Conservation (phyloP, 2,797 vertebrate species). For the Hapalemur alaotrensis region DNA sequence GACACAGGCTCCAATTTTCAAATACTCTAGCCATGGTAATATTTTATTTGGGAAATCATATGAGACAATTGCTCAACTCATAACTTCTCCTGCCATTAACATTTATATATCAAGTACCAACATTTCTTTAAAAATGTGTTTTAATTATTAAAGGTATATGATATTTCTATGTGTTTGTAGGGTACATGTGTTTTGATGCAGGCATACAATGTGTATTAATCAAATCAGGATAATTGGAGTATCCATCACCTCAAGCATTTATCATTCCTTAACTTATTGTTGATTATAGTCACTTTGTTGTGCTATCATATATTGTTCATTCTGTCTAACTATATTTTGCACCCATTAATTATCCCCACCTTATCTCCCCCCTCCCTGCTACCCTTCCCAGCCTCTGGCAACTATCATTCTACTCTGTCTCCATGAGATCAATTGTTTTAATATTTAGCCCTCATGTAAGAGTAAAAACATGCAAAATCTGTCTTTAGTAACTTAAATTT, state of each 20-base stretch:
- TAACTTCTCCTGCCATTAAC: neutral
- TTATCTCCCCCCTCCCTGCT: too few relatives aligned
- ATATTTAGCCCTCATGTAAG: neutral
- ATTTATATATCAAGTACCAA: neutral
- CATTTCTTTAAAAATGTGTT: neutral
- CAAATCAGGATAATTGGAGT: neutral
- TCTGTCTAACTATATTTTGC: neutral
- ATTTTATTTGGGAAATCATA: constrained; percentile 38
- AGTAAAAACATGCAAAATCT: neutral
- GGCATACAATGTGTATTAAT: neutral
- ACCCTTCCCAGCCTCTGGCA: neutral
- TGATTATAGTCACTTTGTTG: neutral
- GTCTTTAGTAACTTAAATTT: neutral
- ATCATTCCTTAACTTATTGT: neutral
- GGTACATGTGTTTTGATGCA: neutral
- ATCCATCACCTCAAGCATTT: neutral
- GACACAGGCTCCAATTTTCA: neutral
- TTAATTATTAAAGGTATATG: neutral
- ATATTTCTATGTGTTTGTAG: neutral
- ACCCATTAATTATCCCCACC: neutral
- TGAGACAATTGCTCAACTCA: neutral
- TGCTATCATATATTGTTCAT: neutral
- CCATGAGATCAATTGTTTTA: neutral
- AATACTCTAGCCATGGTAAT: neutral
- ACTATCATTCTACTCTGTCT: neutral